These are phyloP conservation scores for Acropora tenuis DNA, from an alignment of 64 coral and sea anemone genomes.

Conservation along the genomic window DNA sequence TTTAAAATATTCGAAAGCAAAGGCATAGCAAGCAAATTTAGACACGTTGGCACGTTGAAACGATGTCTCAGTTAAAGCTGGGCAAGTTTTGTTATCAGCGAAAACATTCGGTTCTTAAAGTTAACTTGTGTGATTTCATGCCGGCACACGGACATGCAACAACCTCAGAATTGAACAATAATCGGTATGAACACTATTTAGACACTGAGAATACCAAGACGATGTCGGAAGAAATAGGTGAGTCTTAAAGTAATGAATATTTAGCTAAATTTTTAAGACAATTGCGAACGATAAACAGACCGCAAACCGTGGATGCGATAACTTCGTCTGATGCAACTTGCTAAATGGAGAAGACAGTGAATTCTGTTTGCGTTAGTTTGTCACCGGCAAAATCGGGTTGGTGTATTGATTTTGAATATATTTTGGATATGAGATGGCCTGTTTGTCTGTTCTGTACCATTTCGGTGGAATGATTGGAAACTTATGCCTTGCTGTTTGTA, in stretches of 20 bases:
- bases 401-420: too few relatives aligned
- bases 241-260: background rate
- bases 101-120: background rate
- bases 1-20: background rate
- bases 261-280: background rate
- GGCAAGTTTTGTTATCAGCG: slow-evolving; percentile 22
- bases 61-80: slow-evolving; percentile 23
- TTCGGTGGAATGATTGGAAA: too few relatives aligned
- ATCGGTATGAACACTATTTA: background rate
- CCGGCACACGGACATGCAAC: background rate
- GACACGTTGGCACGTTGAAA: background rate
- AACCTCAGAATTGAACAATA: background rate
- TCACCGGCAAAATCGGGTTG: background rate
- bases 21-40: background rate
- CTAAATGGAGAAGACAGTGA: background rate
- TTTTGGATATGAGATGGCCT: too few relatives aligned
- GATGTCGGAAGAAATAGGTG: background rate
- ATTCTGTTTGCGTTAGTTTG: background rate
- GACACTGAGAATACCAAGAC: background rate
- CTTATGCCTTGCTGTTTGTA: too few relatives aligned
- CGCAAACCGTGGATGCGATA: slow-evolving; percentile 3
- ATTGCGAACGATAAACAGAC: slow-evolving; percentile 3
- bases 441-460: too few relatives aligned
- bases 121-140: background rate
- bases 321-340: background rate